Evolutionary conservation across 2,797 vertebrate genomes (phyloP).

Genomic region (Astyanax mexicanus): DNA sequence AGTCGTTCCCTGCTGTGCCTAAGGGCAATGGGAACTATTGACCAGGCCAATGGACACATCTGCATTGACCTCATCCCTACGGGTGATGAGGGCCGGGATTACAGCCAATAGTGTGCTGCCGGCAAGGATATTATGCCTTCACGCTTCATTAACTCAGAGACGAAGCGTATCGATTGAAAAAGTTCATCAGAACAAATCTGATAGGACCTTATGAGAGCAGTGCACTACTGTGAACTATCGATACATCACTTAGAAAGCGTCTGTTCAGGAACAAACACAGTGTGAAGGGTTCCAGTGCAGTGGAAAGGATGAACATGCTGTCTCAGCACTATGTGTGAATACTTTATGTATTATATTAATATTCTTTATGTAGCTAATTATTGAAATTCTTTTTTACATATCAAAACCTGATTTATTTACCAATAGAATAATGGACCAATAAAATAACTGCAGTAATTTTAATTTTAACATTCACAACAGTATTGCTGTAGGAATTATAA

Average conservation of each 20-base stretch:
- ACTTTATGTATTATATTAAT: too few species aligned
- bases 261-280: neutral
- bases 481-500: neutral
- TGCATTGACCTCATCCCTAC: slow-evolving; percentile 26
- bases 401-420: too few species aligned
- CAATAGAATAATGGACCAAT: too few species aligned
- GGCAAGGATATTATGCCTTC: slow-evolving; percentile 12
- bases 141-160: slow-evolving; percentile 38
- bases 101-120: slow-evolving; percentile 6
- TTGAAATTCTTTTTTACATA: too few species aligned
- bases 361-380: too few species aligned
- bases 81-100: slow-evolving; percentile 23
- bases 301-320: too few species aligned
- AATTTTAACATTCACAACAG: neutral
- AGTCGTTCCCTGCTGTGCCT: neutral
- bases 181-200: slow-evolving; percentile 1
- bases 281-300: neutral
- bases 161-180: slow-evolving; percentile 30
- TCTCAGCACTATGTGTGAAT: too few species aligned
- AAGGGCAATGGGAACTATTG: slow-evolving; percentile 19
- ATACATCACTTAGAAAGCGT: neutral
- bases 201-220: neutral
- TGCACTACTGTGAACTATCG: neutral
- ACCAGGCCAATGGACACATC: slow-evolving; percentile 20
- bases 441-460: too few species aligned